Percentiles rank a stretch among this genome's conserved stretches.
These are phyloP conservation scores for Graphium colonna DNA, from an alignment of 2,888 invertebrate genomes.

Conservation along the genomic window DNA sequence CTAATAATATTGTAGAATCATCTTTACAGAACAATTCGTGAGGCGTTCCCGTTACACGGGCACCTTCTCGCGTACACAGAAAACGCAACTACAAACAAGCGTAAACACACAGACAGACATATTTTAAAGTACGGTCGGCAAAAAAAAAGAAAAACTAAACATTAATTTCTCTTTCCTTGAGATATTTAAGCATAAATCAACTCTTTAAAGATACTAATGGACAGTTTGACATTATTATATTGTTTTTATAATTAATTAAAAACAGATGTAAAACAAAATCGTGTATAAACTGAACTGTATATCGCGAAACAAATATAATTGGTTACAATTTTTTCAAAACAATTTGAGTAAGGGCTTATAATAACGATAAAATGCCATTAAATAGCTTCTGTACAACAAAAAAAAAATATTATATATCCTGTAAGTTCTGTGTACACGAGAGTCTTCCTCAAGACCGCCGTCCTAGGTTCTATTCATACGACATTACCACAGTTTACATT, in stretches of 20 bases:
- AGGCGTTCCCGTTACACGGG: neutral
- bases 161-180: no score
- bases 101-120: neutral
- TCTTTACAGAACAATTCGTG: conserved; percentile 53
- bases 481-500: conserved; percentile 10
- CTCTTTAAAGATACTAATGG: no score
- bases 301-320: no score
- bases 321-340: no score
- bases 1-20: conserved; percentile 75
- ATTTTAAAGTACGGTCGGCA: neutral
- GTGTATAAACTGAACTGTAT: no score
- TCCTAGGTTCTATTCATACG: neutral
- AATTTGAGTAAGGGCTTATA: no score
- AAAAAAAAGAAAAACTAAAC: neutral
- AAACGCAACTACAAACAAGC: conserved; percentile 16
- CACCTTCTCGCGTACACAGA: conserved; percentile 6
- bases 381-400: neutral
- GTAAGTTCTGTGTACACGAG: conserved; percentile 4
- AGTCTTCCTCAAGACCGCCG: conserved; percentile 4
- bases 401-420: no score
- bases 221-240: no score
- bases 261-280: no score
- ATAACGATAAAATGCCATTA: no score
- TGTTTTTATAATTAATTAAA: no score
- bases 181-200: no score